Percentiles rank a stretch among this genome's conserved stretches.
Conservation (phyloP, 2,888 invertebrate species). For the Xanthia icteritia region DNA sequence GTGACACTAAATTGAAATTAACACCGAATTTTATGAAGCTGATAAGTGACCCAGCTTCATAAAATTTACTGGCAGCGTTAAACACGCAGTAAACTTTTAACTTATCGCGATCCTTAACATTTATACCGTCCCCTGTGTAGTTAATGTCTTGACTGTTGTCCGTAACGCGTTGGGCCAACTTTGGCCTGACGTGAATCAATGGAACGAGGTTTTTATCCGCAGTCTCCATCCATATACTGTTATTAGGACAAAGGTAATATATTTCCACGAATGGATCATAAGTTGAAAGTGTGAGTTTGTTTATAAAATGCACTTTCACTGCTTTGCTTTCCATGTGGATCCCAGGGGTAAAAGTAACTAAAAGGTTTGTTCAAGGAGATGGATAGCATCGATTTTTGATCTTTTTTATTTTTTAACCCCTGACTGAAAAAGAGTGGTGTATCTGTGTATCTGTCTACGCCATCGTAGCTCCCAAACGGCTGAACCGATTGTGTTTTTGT, state of each 20-base stretch:
- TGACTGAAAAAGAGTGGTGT: too few species aligned
- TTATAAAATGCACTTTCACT: not conserved
- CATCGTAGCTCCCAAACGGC: too few species aligned
- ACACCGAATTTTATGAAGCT: too few species aligned
- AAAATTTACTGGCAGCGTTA: conserved; percentile 39
- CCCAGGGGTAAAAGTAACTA: not conserved
- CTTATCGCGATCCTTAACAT: conserved; percentile 42
- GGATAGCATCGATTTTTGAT: too few species aligned
- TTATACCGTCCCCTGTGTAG: conserved; percentile 16
- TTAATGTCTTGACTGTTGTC: conserved; percentile 34
- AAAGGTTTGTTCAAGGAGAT: not conserved
- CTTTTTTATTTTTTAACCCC: too few species aligned
- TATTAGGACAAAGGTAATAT: too few species aligned
- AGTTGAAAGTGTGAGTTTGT: not conserved
- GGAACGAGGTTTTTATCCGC: not conserved
- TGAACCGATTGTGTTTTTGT: too few species aligned
- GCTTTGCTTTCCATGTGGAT: not conserved
- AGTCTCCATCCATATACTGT: not conserved
- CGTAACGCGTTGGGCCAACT: conserved; percentile 13
- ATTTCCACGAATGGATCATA: not conserved
- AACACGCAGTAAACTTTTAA: conserved; percentile 53
- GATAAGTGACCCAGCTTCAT: conserved; percentile 19
- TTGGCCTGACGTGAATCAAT: conserved; percentile 1
- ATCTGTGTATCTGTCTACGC: too few species aligned
- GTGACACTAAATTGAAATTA: too few species aligned